phyloP scores from a whole-genome alignment of 2,113 vertebrate genomes.

The Nesoenas mayeri region DNA sequence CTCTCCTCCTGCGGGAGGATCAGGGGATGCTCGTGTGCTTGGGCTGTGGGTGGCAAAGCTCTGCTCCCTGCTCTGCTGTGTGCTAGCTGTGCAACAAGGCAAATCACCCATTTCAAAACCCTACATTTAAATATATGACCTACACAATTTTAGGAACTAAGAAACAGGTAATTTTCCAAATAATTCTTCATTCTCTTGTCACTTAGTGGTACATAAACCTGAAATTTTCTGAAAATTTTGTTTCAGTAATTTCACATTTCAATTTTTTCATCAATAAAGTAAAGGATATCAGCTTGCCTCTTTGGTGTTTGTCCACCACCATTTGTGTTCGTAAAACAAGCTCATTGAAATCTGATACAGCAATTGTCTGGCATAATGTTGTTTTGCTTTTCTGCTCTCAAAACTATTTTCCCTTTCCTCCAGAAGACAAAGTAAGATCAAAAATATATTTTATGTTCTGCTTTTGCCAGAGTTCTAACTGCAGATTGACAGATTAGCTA shows the following conservation, averaged over 20 bases:
- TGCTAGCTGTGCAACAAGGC: not conserved
- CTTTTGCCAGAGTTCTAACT: not conserved
- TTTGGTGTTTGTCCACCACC: not conserved
- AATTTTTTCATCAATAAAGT: not conserved
- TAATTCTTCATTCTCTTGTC: not conserved
- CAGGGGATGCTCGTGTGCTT: not conserved
- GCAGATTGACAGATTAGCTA: not conserved
- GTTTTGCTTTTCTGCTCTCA: not conserved
- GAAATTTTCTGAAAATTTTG: not conserved
- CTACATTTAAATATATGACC: not conserved
- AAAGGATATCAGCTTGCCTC: not conserved
- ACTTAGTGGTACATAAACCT: not conserved
- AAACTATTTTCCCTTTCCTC: not conserved
- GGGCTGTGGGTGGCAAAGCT: fast-evolving
- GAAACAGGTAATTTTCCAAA: not conserved
- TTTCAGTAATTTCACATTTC: not conserved
- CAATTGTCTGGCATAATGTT: not conserved
- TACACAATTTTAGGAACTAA: not conserved
- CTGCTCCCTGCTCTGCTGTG: not conserved
- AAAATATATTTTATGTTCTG: not conserved
- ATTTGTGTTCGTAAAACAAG: not conserved
- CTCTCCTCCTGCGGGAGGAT: not conserved
- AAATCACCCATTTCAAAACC: not conserved
- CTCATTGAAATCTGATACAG: not conserved
- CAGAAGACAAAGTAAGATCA: not conserved